Evolutionary conservation across 2,113 vertebrate genomes (phyloP).

Genomic region (Onychostoma macrolepis): DNA sequence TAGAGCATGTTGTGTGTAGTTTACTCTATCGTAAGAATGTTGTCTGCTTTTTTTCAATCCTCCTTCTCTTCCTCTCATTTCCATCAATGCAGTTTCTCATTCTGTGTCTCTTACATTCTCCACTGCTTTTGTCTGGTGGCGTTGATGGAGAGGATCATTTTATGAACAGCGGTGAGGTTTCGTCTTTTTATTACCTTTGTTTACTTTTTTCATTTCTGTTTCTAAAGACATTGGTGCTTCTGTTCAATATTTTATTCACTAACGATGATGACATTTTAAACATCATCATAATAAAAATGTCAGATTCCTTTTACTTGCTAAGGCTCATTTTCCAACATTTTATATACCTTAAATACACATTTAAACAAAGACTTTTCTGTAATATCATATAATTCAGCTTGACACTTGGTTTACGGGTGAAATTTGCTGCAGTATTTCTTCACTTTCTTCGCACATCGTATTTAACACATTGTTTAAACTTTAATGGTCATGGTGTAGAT

Average conservation of each 20-base stretch:
- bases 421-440: background rate
- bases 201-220: background rate
- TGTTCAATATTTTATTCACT: background rate
- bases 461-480: background rate
- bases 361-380: background rate
- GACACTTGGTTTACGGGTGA: background rate
- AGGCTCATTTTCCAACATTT: background rate
- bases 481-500: background rate
- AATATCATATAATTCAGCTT: background rate
- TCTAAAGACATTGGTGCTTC: background rate
- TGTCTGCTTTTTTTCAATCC: background rate
- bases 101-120: background rate
- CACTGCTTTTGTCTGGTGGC: background rate
- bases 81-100: background rate
- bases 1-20: background rate
- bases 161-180: conserved; percentile 54
- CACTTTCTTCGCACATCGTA: background rate
- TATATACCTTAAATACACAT: background rate
- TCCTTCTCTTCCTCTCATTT: background rate
- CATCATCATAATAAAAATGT: background rate
- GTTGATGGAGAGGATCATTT: conserved; percentile 18
- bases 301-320: background rate
- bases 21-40: background rate
- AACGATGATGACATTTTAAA: background rate
- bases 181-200: conserved; percentile 38